Conservation (phyloP, 64 coral and sea anemone genomes). For the Pocillopora verrucosa region DNA sequence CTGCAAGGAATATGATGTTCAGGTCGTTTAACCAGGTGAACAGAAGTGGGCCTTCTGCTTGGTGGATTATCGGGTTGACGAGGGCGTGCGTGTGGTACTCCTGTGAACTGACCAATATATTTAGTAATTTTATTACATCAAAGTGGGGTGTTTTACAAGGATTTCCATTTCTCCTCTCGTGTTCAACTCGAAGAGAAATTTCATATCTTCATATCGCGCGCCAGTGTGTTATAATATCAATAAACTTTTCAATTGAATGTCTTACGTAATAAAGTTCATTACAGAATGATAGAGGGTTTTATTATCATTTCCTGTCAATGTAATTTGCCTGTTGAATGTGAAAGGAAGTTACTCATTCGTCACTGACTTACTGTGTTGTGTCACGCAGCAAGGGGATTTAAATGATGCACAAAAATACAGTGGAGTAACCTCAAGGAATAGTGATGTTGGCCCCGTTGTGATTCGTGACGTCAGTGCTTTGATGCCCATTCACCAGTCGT, state of each 20-base stretch:
- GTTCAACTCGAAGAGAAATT: too few relatives aligned
- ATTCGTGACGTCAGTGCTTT: slow-evolving; percentile 69
- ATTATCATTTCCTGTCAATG: neutral
- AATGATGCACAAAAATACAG: slow-evolving; percentile 21
- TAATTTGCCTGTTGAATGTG: neutral
- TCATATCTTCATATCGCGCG: too few relatives aligned
- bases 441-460: slow-evolving; percentile 46
- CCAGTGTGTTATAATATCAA: too few relatives aligned
- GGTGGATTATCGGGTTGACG: neutral
- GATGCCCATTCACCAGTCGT: slow-evolving; percentile 69
- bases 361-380: neutral
- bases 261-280: too few relatives aligned
- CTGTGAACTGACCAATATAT: too few relatives aligned
- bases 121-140: too few relatives aligned
- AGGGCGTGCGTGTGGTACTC: too few relatives aligned
- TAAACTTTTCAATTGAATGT: too few relatives aligned
- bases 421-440: slow-evolving; percentile 26
- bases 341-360: neutral
- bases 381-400: slow-evolving; percentile 16
- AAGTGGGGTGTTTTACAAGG: too few relatives aligned
- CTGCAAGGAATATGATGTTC: slow-evolving; percentile 19
- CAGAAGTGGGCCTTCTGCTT: neutral
- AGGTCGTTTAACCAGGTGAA: slow-evolving; percentile 40
- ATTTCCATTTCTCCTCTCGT: too few relatives aligned
- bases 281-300: too few relatives aligned